Percentiles rank a stretch among this genome's conserved stretches.
These are phyloP conservation scores for Liparis tanakae DNA, from an alignment of 2,797 vertebrate species.

Conservation along the genomic window DNA sequence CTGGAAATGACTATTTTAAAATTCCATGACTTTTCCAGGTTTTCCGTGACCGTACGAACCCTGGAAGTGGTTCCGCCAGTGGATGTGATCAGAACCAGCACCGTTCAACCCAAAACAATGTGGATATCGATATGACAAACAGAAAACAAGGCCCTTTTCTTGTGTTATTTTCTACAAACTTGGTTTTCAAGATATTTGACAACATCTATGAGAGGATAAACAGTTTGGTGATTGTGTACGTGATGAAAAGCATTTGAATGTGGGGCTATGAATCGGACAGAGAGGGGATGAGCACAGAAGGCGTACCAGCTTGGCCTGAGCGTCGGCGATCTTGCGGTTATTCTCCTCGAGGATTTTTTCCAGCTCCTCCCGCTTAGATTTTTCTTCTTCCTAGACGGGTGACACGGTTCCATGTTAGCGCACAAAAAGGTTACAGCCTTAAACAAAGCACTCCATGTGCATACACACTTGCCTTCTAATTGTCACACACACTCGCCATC, in stretches of 20 bases:
- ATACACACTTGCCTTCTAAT: conserved; percentile 35
- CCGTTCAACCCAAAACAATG: neutral
- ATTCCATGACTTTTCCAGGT: too few relatives aligned
- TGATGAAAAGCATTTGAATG: neutral
- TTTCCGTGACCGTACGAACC: too few relatives aligned
- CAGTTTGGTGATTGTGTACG: neutral
- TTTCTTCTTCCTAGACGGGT: conserved; percentile 98
- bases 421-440: conserved; percentile 73
- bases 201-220: neutral
- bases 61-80: neutral
- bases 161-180: neutral
- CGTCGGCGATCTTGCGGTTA: conserved; percentile 99
- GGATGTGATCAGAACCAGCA: neutral
- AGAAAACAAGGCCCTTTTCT: neutral
- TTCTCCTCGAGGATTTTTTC: conserved; percentile 99
- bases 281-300: conserved; percentile 3
- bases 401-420: conserved; percentile 93
- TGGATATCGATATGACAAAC: neutral
- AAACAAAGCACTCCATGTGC: conserved; percentile 35
- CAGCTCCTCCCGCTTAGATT: conserved; percentile 97
- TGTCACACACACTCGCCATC: conserved; percentile 6
- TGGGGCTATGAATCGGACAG: conserved; percentile 3
- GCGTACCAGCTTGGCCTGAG: conserved; percentile 98
- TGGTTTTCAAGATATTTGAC: neutral
- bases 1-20: too few relatives aligned